Percentiles rank a stretch among this genome's conserved stretches.
Conservation (phyloP, 92 coral and sea anemone species). For the Phymanthus crucifer region DNA sequence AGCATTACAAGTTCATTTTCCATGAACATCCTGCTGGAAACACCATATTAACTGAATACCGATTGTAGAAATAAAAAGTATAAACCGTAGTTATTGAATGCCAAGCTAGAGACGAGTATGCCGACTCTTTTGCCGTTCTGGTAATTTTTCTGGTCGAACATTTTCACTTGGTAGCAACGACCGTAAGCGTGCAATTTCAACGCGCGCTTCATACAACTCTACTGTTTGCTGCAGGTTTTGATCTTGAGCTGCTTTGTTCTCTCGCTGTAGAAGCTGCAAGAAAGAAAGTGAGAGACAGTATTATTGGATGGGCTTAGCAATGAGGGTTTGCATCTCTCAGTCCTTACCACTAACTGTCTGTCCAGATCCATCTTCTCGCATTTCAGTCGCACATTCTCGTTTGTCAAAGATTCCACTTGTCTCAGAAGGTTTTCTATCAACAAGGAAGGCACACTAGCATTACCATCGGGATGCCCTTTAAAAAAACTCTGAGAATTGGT, state of each 20-base stretch:
- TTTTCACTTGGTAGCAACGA: slow-evolving; percentile 75
- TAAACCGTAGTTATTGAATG: neutral
- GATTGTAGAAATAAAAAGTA: neutral
- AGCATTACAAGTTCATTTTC: no score
- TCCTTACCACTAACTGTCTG: slow-evolving; percentile 79
- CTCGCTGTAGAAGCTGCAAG: slow-evolving; percentile 76
- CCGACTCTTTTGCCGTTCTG: slow-evolving; percentile 25
- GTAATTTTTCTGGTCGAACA: slow-evolving; percentile 45
- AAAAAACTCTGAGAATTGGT: neutral
- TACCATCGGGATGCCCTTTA: neutral
- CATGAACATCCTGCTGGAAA: no score
- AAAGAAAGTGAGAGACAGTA: neutral
- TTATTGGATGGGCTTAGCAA: neutral
- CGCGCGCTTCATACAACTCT: slow-evolving; percentile 91
- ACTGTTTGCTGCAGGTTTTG: slow-evolving; percentile 82
- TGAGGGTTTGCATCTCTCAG: neutral
- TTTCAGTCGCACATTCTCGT: slow-evolving; percentile 63
- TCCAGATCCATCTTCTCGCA: slow-evolving; percentile 76
- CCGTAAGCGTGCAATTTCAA: slow-evolving; percentile 84
- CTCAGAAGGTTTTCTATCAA: slow-evolving; percentile 49
- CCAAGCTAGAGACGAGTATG: slow-evolving; percentile 26
- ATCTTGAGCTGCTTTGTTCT: slow-evolving; percentile 74
- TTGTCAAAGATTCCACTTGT: slow-evolving; percentile 70
- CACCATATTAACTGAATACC: no score
- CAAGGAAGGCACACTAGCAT: neutral